These are phyloP conservation scores for Puma concolor DNA, from an alignment of 2,113 vertebrate genomes.

Conservation along the genomic window DNA sequence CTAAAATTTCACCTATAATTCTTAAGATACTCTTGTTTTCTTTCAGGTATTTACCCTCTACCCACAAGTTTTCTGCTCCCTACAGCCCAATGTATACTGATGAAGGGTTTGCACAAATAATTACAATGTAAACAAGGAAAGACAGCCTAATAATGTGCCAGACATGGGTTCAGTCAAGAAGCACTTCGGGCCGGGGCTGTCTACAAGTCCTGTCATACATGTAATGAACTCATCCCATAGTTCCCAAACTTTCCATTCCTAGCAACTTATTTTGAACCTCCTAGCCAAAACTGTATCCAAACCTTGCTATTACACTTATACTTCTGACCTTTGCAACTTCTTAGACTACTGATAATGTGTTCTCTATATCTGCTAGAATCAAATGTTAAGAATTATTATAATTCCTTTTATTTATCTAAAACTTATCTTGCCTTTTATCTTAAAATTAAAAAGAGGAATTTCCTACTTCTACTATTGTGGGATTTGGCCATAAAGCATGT, in stretches of 20 bases:
- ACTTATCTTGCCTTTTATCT: constrained; percentile 5
- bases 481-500: constrained; percentile 17
- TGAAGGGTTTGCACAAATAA: neutral
- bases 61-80: neutral
- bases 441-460: constrained; percentile 32
- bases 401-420: constrained; percentile 23
- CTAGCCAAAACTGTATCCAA: neutral
- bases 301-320: neutral
- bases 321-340: constrained; percentile 18
- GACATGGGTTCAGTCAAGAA: neutral
- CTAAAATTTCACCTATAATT: neutral
- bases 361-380: neutral
- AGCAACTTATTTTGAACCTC: neutral
- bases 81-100: neutral
- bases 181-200: neutral
- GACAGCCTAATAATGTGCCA: neutral
- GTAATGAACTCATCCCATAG: neutral
- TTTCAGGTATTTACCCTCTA: neutral
- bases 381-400: neutral
- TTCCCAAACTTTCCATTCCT: neutral
- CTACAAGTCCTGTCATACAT: neutral
- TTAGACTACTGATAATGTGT: neutral
- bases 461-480: neutral
- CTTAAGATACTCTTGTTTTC: neutral
- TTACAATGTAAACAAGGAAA: neutral